Evolutionary conservation across 2,797 vertebrate genomes (phyloP).

Genomic region (Catharus ustulatus): DNA sequence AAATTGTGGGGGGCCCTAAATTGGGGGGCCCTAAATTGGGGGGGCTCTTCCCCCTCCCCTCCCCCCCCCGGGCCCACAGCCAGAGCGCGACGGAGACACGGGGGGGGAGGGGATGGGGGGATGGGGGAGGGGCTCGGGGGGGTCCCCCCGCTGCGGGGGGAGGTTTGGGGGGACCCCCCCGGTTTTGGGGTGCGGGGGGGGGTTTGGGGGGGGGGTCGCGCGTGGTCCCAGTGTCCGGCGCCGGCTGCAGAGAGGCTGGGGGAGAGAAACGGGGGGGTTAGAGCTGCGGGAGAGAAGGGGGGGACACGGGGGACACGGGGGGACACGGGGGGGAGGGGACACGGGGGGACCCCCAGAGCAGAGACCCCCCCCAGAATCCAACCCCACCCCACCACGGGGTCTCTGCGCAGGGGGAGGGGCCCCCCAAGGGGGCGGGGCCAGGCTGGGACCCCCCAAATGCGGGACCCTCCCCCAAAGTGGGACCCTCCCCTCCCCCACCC

Average conservation of each 20-base stretch:
- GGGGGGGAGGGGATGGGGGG: not conserved
- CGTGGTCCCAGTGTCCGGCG: conserved; percentile 61
- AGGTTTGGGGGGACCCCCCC: not conserved
- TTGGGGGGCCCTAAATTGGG: too few species aligned
- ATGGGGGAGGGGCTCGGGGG: too few species aligned
- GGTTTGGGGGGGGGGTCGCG: not conserved
- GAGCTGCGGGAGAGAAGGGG: not conserved
- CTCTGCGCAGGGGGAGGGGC: not conserved
- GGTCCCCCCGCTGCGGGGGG: too few species aligned
- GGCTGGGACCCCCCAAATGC: not conserved
- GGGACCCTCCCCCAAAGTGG: too few species aligned
- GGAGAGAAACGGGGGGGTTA: not conserved
- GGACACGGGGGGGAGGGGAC: too few species aligned
- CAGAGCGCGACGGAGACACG: not conserved
- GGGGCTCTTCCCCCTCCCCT: not conserved
- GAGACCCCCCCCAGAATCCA: too few species aligned
- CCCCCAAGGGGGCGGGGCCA: not conserved
- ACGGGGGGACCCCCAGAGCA: too few species aligned
- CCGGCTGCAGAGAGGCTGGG: conserved; percentile 60
- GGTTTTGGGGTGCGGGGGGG: not conserved
- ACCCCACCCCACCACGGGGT: too few species aligned
- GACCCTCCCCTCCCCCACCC: too few species aligned
- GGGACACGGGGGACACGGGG: not conserved
- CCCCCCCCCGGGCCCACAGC: not conserved
- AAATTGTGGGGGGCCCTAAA: not conserved